A percentile compares a stretch with the other conserved stretches of the same genome.
phyloP scores from a whole-genome alignment of 1,140 invertebrate species.

The Varroa destructor region DNA sequence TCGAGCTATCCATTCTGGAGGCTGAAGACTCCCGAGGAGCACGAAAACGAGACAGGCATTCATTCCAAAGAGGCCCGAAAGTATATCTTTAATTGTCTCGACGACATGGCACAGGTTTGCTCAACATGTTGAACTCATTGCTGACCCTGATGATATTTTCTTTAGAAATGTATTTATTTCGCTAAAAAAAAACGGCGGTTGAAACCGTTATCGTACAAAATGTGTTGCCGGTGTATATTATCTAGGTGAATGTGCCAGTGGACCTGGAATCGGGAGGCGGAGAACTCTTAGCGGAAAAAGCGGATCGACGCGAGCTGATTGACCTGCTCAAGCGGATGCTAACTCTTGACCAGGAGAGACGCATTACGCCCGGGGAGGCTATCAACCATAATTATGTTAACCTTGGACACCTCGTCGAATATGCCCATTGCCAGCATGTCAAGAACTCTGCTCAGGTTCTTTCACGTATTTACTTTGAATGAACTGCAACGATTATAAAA shows the following conservation, averaged over 20 bases:
- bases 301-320: constrained; percentile 87
- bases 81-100: constrained; percentile 98
- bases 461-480: too few relatives aligned
- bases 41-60: constrained; percentile 90
- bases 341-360: constrained; percentile 88
- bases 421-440: constrained; percentile 60
- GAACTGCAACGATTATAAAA: too few relatives aligned
- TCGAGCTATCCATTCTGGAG: constrained; percentile 95
- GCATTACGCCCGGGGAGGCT: constrained; percentile 87
- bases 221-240: constrained; percentile 26
- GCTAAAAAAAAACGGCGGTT: background rate
- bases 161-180: constrained; percentile 5
- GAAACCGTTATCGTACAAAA: constrained; percentile 17
- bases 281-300: constrained; percentile 85
- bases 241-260: constrained; percentile 78
- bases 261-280: constrained; percentile 70
- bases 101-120: constrained; percentile 76
- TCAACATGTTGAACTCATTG: background rate
- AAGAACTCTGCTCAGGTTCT: constrained; percentile 36
- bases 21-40: constrained; percentile 90
- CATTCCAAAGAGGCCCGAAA: constrained; percentile 98
- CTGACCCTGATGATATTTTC: background rate
- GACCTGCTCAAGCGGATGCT: constrained; percentile 92
- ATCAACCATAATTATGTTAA: constrained; percentile 88
- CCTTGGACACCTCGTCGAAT: constrained; percentile 81